phyloP scores from a whole-genome alignment of 2,888 invertebrate species.

The Coronaproctus castanopsis region DNA sequence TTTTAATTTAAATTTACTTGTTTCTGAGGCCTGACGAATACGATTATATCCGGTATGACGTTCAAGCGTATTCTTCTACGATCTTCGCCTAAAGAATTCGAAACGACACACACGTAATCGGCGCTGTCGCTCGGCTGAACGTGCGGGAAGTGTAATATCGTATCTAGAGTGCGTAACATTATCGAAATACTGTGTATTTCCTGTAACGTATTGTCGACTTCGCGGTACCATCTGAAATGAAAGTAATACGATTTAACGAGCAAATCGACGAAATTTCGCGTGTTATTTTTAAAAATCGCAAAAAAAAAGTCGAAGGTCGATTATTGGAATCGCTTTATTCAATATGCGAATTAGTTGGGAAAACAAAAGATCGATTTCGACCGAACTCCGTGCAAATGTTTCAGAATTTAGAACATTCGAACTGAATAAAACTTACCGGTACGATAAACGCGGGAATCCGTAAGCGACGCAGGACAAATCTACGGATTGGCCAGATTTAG shows the following conservation, averaged over 20 bases:
- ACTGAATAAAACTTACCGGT: slow-evolving; percentile 48
- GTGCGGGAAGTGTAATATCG: slow-evolving; percentile 47
- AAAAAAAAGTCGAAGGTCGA: no score
- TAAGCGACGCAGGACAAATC: slow-evolving; percentile 60
- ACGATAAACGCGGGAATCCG: slow-evolving; percentile 55
- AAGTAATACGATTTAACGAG: no score
- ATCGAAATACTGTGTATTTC: slow-evolving; percentile 44
- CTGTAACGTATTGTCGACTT: slow-evolving; percentile 42
- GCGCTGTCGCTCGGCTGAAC: slow-evolving; percentile 56
- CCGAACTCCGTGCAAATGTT: no score
- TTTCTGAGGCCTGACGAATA: slow-evolving; percentile 52
- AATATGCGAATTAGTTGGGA: no score
- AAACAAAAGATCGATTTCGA: no score
- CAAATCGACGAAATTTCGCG: no score
- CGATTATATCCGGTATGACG: slow-evolving; percentile 51
- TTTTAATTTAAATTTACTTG: slow-evolving; percentile 32
- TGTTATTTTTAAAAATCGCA: no score
- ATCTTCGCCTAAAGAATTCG: slow-evolving; percentile 57
- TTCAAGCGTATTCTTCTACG: slow-evolving; percentile 48
- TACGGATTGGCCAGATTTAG: slow-evolving; percentile 48
- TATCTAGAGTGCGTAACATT: slow-evolving; percentile 28
- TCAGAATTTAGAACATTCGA: no score
- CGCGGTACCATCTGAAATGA: slow-evolving; percentile 44
- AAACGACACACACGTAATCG: slow-evolving; percentile 65
- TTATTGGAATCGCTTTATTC: no score